phyloP scores from a whole-genome alignment of 2,888 invertebrate species.

The Caenorhabditis doughertyi region DNA sequence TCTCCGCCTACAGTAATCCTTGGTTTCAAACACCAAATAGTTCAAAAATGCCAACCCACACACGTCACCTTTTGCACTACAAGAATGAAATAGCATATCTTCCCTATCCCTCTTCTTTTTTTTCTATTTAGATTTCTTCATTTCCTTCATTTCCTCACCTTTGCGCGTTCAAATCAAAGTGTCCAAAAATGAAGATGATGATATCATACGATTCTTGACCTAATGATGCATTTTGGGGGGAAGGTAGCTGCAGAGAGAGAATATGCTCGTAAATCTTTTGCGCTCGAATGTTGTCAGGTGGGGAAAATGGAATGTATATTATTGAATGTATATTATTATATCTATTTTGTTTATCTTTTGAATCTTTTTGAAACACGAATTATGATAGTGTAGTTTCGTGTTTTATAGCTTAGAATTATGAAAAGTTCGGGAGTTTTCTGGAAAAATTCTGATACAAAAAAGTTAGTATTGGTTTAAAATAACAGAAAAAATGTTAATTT shows the following conservation, averaged over 20 bases:
- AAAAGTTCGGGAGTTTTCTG: no score
- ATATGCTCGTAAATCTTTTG: conserved; percentile 15
- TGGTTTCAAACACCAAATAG: not conserved
- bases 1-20: not conserved
- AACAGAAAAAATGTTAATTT: no score
- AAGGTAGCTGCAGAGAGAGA: not conserved
- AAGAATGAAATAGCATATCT: conserved; percentile 8
- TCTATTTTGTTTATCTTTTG: no score
- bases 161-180: not conserved
- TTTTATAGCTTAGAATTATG: no score
- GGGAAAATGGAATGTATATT: not conserved
- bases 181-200: conserved; percentile 4
- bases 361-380: no score
- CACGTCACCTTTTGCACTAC: not conserved
- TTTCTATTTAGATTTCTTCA: no score
- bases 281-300: not conserved
- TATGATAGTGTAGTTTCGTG: no score
- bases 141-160: not conserved
- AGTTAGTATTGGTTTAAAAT: no score
- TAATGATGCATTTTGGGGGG: conserved; percentile 6
- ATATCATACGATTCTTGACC: conserved; percentile 29
- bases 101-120: conserved; percentile 3
- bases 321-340: not conserved
- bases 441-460: no score
- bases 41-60: no score